Evolutionary conservation across 1,140 invertebrate genomes (phyloP), one percentile per base, ranked within the genome.

Genomic region (Nymphalis io): DNA sequence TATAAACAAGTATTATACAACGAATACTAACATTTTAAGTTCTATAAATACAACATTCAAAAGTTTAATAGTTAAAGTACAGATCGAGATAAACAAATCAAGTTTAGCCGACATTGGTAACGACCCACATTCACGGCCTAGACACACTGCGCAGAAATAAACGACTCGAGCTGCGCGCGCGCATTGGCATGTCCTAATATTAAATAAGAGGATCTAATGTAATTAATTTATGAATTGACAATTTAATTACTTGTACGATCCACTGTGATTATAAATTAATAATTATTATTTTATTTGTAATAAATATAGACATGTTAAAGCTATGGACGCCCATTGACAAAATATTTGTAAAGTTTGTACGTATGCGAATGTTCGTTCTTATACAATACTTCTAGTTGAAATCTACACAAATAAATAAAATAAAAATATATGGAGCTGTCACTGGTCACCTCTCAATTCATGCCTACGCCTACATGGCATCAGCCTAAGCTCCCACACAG

Each of bases 91-190:
- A 27, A 55, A 55, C 51, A 27, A 20, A 55, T 55, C 12, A 15
- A 55, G 21, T 55, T 55, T 27, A 55, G 51, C 23, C 51, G 51
- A 20, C 51, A 55, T 55, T 55, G 51, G 16, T 55, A 55, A 55
- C 51, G 51, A 55, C 51, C 51, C 51, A 55, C 23, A 55, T 55
- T 2, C 51, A 27, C 51, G 51, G 51, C 51, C 51, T 55, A 55
- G 23, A 55, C 51, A 44, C 40, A 55, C 51, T 27, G 21, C 15
- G 51, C 51, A 55, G 51, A 55, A 55, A 55, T 55, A 55, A 55
- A 12, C 51, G 21, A 13, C 21, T 13, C 10, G 0, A 8, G 3
- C 21, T 44, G 40, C 21, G 51, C 48, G 48, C 20, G 48, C 48
- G 48, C 48, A n/a, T n/a, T n/a, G n/a, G n/a, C n/a, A 55, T 55